Base-by-base conservation (phyloP, 2,113 vertebrate genomes). In the Peromyscus californicus region DNA sequence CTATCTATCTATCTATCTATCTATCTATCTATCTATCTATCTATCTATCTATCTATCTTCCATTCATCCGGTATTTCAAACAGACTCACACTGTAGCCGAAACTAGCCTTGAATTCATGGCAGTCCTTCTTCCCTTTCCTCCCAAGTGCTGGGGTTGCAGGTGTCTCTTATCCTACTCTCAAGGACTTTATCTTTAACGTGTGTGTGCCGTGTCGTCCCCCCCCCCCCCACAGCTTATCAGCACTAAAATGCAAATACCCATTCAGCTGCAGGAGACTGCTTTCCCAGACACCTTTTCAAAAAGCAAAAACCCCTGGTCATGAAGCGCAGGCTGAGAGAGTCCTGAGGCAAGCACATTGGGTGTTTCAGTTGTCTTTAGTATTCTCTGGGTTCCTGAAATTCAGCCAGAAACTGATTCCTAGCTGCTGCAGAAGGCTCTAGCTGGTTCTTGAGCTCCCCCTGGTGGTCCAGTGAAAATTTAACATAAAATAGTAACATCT, bases 381-480 rank as follows among this genome's bases (percentile, higher is more conserved):
- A 10, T 42, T 76, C 79, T 90, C 10, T 15, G 39, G 54, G 45
- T 89, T 91, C 10, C 70, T 80, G 63, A 82, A 67, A 80, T 92
- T 84, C 16, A 89, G 39, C 84, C 61, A 83, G 70, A 89, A 89
- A 95, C 42, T 10, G 74, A 91, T 67, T 89, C 42, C 61, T 19
- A 74, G 19, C 65, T 13, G 67, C 59, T 8, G 19, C 22, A 24
- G 42, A 89, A 92, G 83, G 89, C 87, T 97, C 96, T 97, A 39
- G 59, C 94, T 98, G 96, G 91, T 83, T 97, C 97, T 97, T 0
- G 91, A 95, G 96, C 97, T 93, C 98, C 97, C 98, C 97, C 98
- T 90, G 51, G 97, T 98, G 98, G 97, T 59, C 70, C 48, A 72
- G 1, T 84, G 90, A 69, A 88, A 96, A 72, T 72, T 91, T 72